phyloP scores from a whole-genome alignment of 1,140 invertebrate genomes.

The Zaprionus tsacasi region DNA sequence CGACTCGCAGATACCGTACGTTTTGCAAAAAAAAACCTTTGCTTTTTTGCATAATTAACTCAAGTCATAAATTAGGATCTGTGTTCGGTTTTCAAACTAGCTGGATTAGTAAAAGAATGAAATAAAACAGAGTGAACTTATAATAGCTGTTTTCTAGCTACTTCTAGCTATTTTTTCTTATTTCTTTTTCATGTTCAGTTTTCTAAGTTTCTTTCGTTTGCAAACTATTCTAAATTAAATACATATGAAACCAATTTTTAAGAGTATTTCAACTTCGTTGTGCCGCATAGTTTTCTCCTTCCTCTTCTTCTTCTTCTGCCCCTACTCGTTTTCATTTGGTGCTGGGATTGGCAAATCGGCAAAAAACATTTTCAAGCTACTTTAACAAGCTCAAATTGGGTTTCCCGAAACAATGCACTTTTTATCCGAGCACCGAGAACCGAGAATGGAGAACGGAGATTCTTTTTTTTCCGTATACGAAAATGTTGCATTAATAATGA shows the following conservation, averaged over 20 bases:
- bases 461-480: not conserved
- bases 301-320: not conserved
- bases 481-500: conserved; percentile 9
- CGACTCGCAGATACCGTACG: conserved; percentile 11
- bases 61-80: not conserved
- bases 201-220: too few species aligned
- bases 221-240: too few species aligned
- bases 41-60: not conserved
- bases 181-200: too few species aligned
- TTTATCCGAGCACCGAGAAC: not conserved
- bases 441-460: not conserved
- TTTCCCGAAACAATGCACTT: conserved; percentile 5
- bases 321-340: not conserved
- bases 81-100: not conserved
- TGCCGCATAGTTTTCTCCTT: not conserved
- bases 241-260: too few species aligned
- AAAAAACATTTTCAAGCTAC: conserved; percentile 1
- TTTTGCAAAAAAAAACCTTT: not conserved
- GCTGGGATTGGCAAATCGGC: not conserved
- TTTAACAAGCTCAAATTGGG: conserved; percentile 11
- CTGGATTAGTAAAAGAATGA: too few species aligned
- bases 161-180: too few species aligned
- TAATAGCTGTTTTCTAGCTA: too few species aligned
- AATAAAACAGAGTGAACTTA: too few species aligned
- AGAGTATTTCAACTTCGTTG: not conserved